Evolutionary conservation across 35 echinoderm and acorn worm genomes (phyloP).

Genomic region (Amphiura filiformis): DNA sequence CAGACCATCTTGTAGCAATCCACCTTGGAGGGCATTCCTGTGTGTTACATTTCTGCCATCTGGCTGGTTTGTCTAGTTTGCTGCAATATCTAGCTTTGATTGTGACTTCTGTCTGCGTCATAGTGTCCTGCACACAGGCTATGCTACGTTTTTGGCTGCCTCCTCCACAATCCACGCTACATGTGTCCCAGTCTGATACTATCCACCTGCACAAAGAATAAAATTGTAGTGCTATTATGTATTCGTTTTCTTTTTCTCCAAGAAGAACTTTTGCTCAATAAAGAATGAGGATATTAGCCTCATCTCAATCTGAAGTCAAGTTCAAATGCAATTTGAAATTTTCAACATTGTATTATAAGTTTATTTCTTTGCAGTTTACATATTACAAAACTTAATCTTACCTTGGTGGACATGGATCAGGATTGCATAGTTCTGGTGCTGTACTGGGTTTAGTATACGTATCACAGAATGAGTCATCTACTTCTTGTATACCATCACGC

Average conservation of each 20-base stretch:
- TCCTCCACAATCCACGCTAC: conserved; percentile 71
- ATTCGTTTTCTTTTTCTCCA: too few relatives aligned
- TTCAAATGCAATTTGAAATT: too few relatives aligned
- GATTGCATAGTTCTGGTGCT: conserved; percentile 32
- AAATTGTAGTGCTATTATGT: too few relatives aligned
- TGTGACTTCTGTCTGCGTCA: conserved; percentile 39
- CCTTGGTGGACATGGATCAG: conserved; percentile 58
- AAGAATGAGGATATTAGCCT: too few relatives aligned
- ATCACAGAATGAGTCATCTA: conserved; percentile 76
- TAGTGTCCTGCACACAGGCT: conserved; percentile 52
- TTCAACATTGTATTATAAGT: too few relatives aligned
- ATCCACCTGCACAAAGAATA: conserved; percentile 56
- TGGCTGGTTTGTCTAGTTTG: conserved; percentile 21
- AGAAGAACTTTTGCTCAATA: too few relatives aligned
- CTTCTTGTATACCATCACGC: conserved; percentile 24
- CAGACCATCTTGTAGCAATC: conserved; percentile 69
- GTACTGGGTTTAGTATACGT: conserved; percentile 31
- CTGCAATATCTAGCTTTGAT: conserved; percentile 67
- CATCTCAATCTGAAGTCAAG: too few relatives aligned
- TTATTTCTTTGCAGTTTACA: too few relatives aligned
- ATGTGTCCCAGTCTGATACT: conserved; percentile 50
- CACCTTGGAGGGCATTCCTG: conserved; percentile 86
- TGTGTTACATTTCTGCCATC: conserved; percentile 69
- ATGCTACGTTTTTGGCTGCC: conserved; percentile 78
- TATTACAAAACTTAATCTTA: too few relatives aligned